Percentiles rank a stretch among this genome's conserved stretches.
Conservation (phyloP, 2,113 vertebrate genomes). For the Triplophysa rosa region DNA sequence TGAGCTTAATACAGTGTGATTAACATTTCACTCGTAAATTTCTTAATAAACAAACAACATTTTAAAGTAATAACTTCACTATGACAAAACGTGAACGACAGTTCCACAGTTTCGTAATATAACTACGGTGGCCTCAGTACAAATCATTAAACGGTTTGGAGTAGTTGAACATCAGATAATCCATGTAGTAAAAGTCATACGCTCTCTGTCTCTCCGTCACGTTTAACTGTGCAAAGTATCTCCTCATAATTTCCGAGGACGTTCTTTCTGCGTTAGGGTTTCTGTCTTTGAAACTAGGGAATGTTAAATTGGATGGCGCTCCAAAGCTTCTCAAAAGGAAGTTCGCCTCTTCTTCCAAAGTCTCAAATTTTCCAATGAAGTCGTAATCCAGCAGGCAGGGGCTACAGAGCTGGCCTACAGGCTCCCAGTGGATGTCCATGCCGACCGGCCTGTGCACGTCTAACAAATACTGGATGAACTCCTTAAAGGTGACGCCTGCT, state of each 20-base stretch:
- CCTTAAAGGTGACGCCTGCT: slow-evolving; percentile 87
- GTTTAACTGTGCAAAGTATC: slow-evolving; percentile 87
- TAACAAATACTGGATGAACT: slow-evolving; percentile 92
- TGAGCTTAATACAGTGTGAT: slow-evolving; percentile 5
- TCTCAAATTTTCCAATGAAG: slow-evolving; percentile 93
- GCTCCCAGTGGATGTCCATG: slow-evolving; percentile 96
- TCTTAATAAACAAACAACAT: neutral
- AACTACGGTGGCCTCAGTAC: slow-evolving; percentile 35
- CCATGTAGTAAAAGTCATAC: slow-evolving; percentile 93
- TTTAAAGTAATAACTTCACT: slow-evolving; percentile 18
- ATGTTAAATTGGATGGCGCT: slow-evolving; percentile 74
- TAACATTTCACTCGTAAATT: slow-evolving; percentile 6
- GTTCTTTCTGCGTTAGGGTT: slow-evolving; percentile 81
- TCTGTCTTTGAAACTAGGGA: slow-evolving; percentile 79
- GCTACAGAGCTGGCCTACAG: slow-evolving; percentile 89
- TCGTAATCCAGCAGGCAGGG: slow-evolving; percentile 92
- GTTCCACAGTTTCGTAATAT: neutral
- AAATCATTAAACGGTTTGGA: slow-evolving; percentile 74
- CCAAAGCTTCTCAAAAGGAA: slow-evolving; percentile 86
- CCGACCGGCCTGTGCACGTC: slow-evolving; percentile 88
- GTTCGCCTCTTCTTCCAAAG: slow-evolving; percentile 86
- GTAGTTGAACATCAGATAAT: slow-evolving; percentile 97
- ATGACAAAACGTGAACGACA: slow-evolving; percentile 17
- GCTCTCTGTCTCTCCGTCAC: slow-evolving; percentile 91
- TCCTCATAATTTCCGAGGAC: slow-evolving; percentile 55